A percentile compares a stretch with the other conserved stretches of the same genome.
These are phyloP conservation scores for Pogonocichla stellata DNA, from an alignment of 2,113 vertebrate species.

Conservation along the genomic window DNA sequence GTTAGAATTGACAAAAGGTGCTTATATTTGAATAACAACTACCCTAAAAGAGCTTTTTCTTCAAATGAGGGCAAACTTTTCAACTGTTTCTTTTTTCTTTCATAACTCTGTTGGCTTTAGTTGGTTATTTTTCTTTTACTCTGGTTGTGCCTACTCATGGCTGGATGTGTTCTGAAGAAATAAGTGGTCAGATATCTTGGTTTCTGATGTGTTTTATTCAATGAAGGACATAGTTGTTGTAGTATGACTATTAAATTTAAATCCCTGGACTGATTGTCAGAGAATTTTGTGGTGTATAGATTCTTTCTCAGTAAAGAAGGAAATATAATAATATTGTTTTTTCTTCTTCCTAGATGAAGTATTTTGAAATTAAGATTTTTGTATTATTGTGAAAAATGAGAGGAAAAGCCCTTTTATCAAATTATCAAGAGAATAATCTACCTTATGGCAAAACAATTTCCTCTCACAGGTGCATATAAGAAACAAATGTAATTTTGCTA, in stretches of 20 bases:
- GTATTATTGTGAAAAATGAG: background rate
- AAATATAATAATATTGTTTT: background rate
- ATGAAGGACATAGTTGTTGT: background rate
- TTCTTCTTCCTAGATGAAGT: background rate
- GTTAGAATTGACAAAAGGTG: background rate
- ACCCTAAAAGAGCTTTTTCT: background rate
- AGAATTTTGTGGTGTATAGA: background rate
- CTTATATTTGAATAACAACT: background rate
- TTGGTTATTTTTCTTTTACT: background rate
- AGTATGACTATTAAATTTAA: background rate
- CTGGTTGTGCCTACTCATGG: background rate
- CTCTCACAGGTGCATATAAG: background rate
- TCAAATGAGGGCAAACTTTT: background rate
- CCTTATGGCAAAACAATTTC: background rate
- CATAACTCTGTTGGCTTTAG: background rate
- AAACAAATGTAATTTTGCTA: background rate
- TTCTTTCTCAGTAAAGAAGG: background rate
- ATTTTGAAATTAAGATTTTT: background rate
- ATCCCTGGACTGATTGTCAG: background rate
- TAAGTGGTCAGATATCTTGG: background rate
- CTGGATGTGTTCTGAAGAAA: background rate
- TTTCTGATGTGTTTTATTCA: background rate
- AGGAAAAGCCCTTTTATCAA: background rate
- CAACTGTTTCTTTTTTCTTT: background rate
- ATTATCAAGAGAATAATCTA: background rate